Evolutionary conservation across 1,140 invertebrate genomes (phyloP).

Genomic region (Drosophila sp.): DNA sequence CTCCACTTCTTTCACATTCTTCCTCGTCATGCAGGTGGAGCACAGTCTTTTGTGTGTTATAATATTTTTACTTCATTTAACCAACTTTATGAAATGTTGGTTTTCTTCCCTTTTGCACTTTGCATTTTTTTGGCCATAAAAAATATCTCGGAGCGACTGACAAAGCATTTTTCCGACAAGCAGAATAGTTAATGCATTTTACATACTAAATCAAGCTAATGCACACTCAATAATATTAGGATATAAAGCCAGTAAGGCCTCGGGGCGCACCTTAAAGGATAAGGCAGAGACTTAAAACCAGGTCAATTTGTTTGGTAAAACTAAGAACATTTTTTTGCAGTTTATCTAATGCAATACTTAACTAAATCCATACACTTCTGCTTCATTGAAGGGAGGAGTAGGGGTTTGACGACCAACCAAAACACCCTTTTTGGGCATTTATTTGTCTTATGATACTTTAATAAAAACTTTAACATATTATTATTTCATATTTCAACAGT

Average conservation of each 20-base stretch:
- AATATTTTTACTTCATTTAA: constrained; percentile 76
- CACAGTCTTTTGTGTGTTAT: constrained; percentile 59
- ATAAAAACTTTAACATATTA: too few species aligned
- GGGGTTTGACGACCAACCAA: too few species aligned
- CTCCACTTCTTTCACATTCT: not conserved
- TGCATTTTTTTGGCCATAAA: constrained; percentile 52
- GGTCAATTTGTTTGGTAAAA: too few species aligned
- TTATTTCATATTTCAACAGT: too few species aligned
- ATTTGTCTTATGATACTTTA: too few species aligned
- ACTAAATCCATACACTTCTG: too few species aligned
- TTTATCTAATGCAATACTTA: too few species aligned
- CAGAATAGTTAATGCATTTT: constrained; percentile 55
- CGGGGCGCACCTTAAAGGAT: constrained; percentile 40
- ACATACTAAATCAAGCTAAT: constrained; percentile 66
- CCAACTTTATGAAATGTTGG: constrained; percentile 56
- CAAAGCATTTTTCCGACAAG: constrained; percentile 42
- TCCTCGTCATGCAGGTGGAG: constrained; percentile 7
- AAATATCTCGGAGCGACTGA: constrained; percentile 40
- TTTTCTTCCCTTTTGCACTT: constrained; percentile 58
- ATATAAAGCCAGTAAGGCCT: constrained; percentile 34
- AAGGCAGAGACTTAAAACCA: constrained; percentile 20
- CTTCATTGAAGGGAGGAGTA: too few species aligned
- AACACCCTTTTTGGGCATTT: too few species aligned
- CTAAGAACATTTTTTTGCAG: too few species aligned
- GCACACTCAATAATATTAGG: constrained; percentile 65